Percentiles rank a stretch among this genome's conserved stretches.
Conservation (phyloP, 2,888 invertebrate genomes). For the Drosophila incognita region DNA sequence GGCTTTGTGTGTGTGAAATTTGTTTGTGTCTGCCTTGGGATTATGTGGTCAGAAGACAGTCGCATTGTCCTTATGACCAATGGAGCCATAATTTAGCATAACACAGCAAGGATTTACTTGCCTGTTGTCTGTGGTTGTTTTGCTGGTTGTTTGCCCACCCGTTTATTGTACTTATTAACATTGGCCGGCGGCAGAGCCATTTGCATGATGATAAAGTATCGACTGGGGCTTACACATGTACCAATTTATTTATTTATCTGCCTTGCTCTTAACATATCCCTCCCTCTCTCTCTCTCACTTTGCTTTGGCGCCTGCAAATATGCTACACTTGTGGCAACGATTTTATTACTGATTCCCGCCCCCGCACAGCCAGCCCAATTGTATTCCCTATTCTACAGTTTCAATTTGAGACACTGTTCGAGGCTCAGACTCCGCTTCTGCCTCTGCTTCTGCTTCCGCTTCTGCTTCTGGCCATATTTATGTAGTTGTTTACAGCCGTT, state of each 20-base stretch:
- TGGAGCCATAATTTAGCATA: slow-evolving; percentile 48
- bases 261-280: neutral
- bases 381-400: slow-evolving; percentile 10
- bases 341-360: slow-evolving; percentile 51
- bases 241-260: slow-evolving; percentile 47
- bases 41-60: slow-evolving; percentile 27
- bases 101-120: slow-evolving; percentile 18
- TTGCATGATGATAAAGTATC: slow-evolving; percentile 77
- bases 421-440: neutral
- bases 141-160: slow-evolving; percentile 40
- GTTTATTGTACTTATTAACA: slow-evolving; percentile 61
- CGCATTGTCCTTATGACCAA: slow-evolving; percentile 19
- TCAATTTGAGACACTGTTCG: neutral
- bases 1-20: neutral
- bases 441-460: too few species aligned
- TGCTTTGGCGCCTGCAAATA: slow-evolving; percentile 48
- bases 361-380: neutral
- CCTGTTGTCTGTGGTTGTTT: slow-evolving; percentile 11
- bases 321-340: slow-evolving; percentile 52
- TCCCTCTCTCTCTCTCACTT: too few species aligned
- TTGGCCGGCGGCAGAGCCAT: slow-evolving; percentile 46
- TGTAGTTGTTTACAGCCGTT: slow-evolving; percentile 71
- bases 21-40: slow-evolving; percentile 16
- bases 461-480: slow-evolving; percentile 52
- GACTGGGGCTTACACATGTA: slow-evolving; percentile 68